Conservation (phyloP, 2,797 vertebrate species). For the Dermochelys coriacea region DNA sequence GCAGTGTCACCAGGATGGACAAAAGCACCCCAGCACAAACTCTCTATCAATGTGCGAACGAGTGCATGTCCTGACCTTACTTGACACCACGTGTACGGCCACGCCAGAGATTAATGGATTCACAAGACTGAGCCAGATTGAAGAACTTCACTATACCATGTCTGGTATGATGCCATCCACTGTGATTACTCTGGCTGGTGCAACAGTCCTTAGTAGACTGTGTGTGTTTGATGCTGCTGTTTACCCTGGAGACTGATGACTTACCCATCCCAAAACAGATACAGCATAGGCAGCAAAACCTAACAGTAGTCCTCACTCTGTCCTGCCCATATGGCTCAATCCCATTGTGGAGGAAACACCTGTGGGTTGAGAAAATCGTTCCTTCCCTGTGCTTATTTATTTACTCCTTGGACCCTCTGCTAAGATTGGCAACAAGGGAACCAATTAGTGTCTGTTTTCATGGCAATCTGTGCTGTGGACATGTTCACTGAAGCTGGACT, state of each 20-base stretch:
- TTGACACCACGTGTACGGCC: too few relatives aligned
- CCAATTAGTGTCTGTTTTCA: background rate
- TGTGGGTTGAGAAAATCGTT: background rate
- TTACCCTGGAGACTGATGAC: background rate
- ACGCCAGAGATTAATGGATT: background rate
- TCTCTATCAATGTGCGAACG: too few relatives aligned
- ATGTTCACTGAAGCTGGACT: fast-evolving
- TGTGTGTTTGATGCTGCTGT: background rate
- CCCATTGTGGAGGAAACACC: background rate
- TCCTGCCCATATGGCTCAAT: background rate
- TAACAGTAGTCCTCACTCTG: background rate
- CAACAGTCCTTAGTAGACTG: background rate
- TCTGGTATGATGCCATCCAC: background rate
- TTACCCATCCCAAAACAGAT: background rate
- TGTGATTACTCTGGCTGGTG: background rate
- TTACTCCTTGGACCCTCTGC: background rate
- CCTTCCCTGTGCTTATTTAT: background rate
- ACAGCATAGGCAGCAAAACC: background rate
- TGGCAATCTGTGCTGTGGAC: background rate
- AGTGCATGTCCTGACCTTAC: too few relatives aligned
- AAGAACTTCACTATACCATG: background rate
- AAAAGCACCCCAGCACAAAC: too few relatives aligned
- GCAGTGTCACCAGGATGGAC: too few relatives aligned
- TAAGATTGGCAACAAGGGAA: background rate
- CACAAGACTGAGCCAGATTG: background rate